These are phyloP conservation scores for Hymenopus coronatus DNA, from an alignment of 2,888 invertebrate species.

Conservation along the genomic window DNA sequence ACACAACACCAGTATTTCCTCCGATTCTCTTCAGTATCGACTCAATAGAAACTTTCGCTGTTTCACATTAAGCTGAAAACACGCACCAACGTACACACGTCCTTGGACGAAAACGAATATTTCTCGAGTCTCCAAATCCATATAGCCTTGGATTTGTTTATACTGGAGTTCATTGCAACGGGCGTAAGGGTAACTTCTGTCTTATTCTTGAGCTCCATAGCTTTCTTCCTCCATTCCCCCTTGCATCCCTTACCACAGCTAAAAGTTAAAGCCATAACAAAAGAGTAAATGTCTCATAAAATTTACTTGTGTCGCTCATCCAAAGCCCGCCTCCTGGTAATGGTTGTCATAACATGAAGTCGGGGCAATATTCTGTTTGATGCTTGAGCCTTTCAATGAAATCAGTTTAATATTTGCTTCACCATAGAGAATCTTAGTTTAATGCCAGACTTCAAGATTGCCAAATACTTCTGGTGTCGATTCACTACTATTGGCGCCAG, in stretches of 20 bases:
- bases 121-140: not conserved
- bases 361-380: not conserved
- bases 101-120: not conserved
- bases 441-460: not conserved
- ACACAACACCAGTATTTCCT: not conserved
- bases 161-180: not conserved
- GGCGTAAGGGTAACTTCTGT: not conserved
- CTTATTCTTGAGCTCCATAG: not conserved
- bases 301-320: not conserved
- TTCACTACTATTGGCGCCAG: not conserved
- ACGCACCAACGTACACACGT: slow-evolving; percentile 2
- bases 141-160: slow-evolving; percentile 25
- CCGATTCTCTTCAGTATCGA: not conserved
- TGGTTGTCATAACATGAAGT: not conserved
- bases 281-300: slow-evolving; percentile 26
- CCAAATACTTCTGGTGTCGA: not conserved
- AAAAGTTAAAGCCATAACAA: slow-evolving; percentile 22
- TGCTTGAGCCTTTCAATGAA: not conserved
- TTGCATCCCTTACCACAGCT: not conserved
- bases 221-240: not conserved
- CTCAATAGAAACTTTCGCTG: slow-evolving; percentile 29
- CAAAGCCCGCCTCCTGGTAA: not conserved
- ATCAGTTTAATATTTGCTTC: slow-evolving; percentile 18
- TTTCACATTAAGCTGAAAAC: slow-evolving; percentile 26
- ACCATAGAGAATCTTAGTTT: too few relatives aligned